phyloP scores from a whole-genome alignment of 2,797 vertebrate species.

The Taenioides sp. region DNA sequence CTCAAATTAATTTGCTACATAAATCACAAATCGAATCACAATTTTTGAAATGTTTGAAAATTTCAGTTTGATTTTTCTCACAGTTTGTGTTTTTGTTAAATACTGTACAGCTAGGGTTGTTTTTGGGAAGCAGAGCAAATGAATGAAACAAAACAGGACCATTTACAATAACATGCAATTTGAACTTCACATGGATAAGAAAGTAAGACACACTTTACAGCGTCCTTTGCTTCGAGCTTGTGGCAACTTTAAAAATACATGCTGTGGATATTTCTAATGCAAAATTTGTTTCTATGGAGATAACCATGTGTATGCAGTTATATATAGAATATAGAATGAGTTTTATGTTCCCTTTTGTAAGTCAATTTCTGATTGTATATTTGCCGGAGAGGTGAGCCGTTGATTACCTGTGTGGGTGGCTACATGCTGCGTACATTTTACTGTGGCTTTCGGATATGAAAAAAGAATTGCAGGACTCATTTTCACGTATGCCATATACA shows the following conservation, averaged over 20 bases:
- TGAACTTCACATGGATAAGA: not conserved
- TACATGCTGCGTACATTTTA: slow-evolving; percentile 13
- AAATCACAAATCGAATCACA: too few relatives aligned
- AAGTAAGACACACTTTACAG: not conserved
- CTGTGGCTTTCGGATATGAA: not conserved
- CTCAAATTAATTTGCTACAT: too few relatives aligned
- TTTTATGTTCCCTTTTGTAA: not conserved
- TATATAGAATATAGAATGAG: not conserved
- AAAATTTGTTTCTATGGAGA: not conserved
- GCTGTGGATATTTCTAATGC: not conserved
- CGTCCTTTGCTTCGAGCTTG: not conserved
- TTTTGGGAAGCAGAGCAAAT: not conserved
- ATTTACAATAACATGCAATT: not conserved
- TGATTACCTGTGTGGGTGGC: slow-evolving; percentile 9
- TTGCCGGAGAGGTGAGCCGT: slow-evolving; percentile 4
- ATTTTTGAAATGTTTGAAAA: too few relatives aligned
- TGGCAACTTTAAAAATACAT: not conserved
- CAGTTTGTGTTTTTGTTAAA: not conserved
- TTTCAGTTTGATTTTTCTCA: too few relatives aligned
- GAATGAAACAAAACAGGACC: not conserved
- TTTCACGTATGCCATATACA: not conserved
- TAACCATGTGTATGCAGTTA: not conserved
- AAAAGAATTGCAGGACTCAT: not conserved
- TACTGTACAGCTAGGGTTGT: not conserved
- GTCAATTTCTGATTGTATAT: slow-evolving; percentile 2